Base-by-base conservation (phyloP, 1,140 invertebrate genomes). In the Coboldia fuscipes region DNA sequence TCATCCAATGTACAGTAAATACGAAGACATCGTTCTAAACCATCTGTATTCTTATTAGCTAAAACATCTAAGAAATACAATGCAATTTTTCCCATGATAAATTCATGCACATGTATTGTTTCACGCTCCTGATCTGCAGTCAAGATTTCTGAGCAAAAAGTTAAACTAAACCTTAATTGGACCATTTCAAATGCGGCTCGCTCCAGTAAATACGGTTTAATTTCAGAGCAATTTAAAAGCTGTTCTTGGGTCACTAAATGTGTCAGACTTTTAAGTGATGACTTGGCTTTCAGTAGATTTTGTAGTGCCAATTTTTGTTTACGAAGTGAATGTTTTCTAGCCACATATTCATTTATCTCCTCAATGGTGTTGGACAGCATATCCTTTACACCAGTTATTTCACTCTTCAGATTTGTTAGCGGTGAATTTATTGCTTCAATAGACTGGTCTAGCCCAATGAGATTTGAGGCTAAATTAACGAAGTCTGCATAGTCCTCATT, bases 401-500 rank as follows among this genome's bases (percentile, higher is more conserved):
- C 80, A 45, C 79, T 72, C 48, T 72, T 72, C 12, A 89, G 60
- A 41, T 81, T 71, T 21, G 70, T 70, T 22, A 92, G 56, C 15
- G 85, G 83, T 29, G 60, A 53, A 54, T 78, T 70, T 34, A 92
- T 66, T 44, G 73, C 75, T 36, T 70, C 65, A 36, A 94, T 86
- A 4, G 74, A 70, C 51, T 83, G 80, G 54, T 93, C 85, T 32
- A 93, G 63, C 1, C 84, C 85, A 46, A 89, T 86, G 39, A 96
- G 60, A 59, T 90, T 92, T 15, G 84, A 85, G 19, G 89, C 94
- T 24, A 97, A 58, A 60, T 90, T 92, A 6, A 97, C 86, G 66
- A 96, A 96, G 56, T 96, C 89, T 3, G 81, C 81, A 61, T 96
- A 97, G 51, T 97, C 90, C 53, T 89, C 82, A 56, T 97, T 96